Percentiles rank a stretch among this genome's conserved stretches.
Evolutionary conservation across 2,888 invertebrate genomes (phyloP).

Genomic region (Crioceris asparagi): DNA sequence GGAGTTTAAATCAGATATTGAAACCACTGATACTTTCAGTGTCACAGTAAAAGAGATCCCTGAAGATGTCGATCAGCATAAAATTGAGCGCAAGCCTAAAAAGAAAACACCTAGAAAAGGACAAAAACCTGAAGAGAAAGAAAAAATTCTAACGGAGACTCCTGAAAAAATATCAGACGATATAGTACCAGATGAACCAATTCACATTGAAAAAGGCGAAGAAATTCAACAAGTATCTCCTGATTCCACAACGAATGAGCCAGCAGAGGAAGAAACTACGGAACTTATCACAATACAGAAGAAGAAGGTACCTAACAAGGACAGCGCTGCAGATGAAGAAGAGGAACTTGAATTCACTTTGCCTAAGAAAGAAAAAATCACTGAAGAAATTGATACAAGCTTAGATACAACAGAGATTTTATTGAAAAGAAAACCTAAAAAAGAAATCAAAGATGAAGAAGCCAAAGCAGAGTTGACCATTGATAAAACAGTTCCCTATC

Average conservation of each 20-base stretch:
- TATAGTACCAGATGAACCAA: slow-evolving; percentile 1
- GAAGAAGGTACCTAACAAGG: slow-evolving; percentile 3
- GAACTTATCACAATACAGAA: slow-evolving; percentile 3
- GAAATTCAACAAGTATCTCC: slow-evolving; percentile 13
- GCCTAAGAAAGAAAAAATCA: background rate
- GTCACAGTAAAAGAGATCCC: slow-evolving; percentile 11
- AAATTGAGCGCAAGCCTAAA: slow-evolving; percentile 9
- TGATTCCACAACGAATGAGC: slow-evolving; percentile 7
- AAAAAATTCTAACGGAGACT: slow-evolving; percentile 10
- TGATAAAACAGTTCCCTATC: slow-evolving; percentile 6
- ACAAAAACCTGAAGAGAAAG: slow-evolving; percentile 9
- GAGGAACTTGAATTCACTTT: slow-evolving; percentile 1
- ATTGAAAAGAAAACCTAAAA: slow-evolving; percentile 2
- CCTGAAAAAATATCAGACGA: slow-evolving; percentile 15
- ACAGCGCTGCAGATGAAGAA: background rate
- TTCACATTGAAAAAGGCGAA: slow-evolving; percentile 24
- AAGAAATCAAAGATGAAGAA: slow-evolving; percentile 18
- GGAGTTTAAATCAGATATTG: slow-evolving; percentile 33
- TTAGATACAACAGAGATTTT: slow-evolving; percentile 4
- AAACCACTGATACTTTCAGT: slow-evolving; percentile 25
- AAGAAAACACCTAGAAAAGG: background rate
- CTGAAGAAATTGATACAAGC: background rate
- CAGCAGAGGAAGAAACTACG: slow-evolving; percentile 23
- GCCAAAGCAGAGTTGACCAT: slow-evolving; percentile 12
- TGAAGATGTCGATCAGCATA: slow-evolving; percentile 23